A percentile compares a stretch with the other conserved stretches of the same genome.
These are phyloP conservation scores for Aegithalos caudatus DNA, from an alignment of 2,113 vertebrate genomes.

Conservation along the genomic window DNA sequence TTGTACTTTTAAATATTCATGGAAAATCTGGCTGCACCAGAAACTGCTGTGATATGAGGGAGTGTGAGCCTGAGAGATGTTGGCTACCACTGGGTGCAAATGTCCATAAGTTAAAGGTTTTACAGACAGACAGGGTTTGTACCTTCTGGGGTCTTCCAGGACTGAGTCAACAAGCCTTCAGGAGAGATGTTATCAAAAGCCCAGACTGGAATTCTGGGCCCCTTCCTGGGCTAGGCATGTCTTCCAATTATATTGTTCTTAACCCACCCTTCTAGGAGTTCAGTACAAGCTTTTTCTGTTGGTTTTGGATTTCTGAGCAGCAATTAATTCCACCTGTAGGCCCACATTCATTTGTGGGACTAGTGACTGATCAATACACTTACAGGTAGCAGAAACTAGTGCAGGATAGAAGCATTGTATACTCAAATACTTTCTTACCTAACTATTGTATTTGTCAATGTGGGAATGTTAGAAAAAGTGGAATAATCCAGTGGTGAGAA, in stretches of 20 bases:
- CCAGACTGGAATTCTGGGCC: not conserved
- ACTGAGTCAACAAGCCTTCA: not conserved
- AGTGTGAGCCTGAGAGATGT: not conserved
- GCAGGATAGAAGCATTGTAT: not conserved
- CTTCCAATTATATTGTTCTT: not conserved
- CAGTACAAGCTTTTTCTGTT: not conserved
- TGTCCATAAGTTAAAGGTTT: not conserved
- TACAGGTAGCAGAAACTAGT: not conserved
- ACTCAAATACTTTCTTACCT: constrained; percentile 72
- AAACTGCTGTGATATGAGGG: not conserved
- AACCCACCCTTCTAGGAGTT: not conserved
- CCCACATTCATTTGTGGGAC: not conserved
- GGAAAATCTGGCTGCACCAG: not conserved
- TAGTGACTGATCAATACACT: not conserved
- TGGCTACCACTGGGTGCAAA: not conserved
- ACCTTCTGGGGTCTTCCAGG: not conserved
- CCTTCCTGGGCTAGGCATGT: not conserved
- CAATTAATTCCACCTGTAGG: not conserved
- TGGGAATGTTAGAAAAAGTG: constrained; percentile 42
- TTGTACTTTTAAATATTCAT: not conserved
- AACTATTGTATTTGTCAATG: not conserved
- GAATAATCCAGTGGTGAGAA: constrained; percentile 70
- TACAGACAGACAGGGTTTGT: not conserved
- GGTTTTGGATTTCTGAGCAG: not conserved
- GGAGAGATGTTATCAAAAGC: not conserved